Base-by-base conservation (phyloP, 2,888 invertebrate genomes). In the Oligia strigilis region DNA sequence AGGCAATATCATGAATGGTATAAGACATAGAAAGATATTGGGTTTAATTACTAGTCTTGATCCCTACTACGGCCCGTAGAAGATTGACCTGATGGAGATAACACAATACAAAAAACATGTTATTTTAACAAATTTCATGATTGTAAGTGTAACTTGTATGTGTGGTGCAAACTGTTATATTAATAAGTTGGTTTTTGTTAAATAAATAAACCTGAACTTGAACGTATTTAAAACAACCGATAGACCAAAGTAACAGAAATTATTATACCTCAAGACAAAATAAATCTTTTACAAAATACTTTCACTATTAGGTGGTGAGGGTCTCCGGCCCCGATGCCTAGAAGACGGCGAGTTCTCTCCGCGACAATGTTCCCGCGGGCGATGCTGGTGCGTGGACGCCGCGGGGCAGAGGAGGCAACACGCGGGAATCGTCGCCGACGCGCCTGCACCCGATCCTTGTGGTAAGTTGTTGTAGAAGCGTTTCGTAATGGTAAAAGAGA, bases 311-410 rank as follows among this genome's bases (percentile, higher is more conserved):
- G 96, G 94, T 8, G 93, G 88, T 2, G 95, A 95, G 36, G 95
- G 95, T 23, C 87, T 97, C 95, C 88, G 98, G 96, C 94, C 98
- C 95, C 97, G 97, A n/a, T 98, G 98, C 88, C 97, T 98, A 85
- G 93, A 97, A 4, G 97, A 97, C 82, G 98, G 98, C 0, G 97
- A 98, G 86, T 99, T 98, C 94, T 95, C 98, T 3, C 98, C 99
- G 1, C 98, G 98, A 0, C 99, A 99, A 91, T 99, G 99, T 91
- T 97, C 98, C 43, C 97, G 97, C 17, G 94, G 95, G 0, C 97
- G 97, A 52, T 99, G 99, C 93, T 99, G 99, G 98, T 99, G 99
- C 93, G 98, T 99, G 5, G 98, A 99, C 93, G 98, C 98, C 81
- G 98, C 98, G 1, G 97, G 97, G 0, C 96, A 95, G 85, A 89